A percentile compares a stretch with the other conserved stretches of the same genome.
These are phyloP conservation scores for Rhinichthys osculus DNA, from an alignment of 2,797 vertebrate species.

Conservation along the genomic window DNA sequence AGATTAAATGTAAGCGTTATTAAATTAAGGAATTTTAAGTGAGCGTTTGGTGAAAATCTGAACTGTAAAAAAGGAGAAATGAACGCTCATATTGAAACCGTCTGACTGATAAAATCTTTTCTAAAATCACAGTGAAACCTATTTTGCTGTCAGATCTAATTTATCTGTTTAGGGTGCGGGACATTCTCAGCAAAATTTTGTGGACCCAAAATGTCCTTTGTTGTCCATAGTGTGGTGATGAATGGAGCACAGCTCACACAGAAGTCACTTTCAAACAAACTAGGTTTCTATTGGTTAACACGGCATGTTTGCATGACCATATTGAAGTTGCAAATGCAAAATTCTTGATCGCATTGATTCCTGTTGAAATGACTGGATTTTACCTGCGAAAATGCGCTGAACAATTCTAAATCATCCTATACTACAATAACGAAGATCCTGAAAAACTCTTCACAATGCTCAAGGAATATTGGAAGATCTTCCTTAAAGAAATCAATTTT, in stretches of 20 bases:
- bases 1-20: too few relatives aligned
- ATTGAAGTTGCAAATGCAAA: too few relatives aligned
- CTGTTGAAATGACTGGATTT: not conserved
- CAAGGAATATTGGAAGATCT: not conserved
- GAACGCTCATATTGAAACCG: not conserved
- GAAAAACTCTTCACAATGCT: not conserved
- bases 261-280: not conserved
- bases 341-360: not conserved
- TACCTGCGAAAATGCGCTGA: not conserved
- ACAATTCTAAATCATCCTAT: not conserved
- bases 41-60: too few relatives aligned
- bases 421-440: not conserved
- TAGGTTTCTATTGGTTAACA: not conserved
- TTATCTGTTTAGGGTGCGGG: too few relatives aligned
- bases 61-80: not conserved
- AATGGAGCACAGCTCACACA: not conserved
- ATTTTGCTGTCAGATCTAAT: too few relatives aligned
- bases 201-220: too few relatives aligned
- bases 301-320: not conserved
- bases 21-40: too few relatives aligned
- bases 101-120: too few relatives aligned
- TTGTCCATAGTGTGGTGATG: too few relatives aligned
- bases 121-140: too few relatives aligned
- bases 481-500: not conserved
- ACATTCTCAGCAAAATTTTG: too few relatives aligned